These are phyloP conservation scores for Ameiurus melas DNA, from an alignment of 2,113 vertebrate species.

Conservation along the genomic window DNA sequence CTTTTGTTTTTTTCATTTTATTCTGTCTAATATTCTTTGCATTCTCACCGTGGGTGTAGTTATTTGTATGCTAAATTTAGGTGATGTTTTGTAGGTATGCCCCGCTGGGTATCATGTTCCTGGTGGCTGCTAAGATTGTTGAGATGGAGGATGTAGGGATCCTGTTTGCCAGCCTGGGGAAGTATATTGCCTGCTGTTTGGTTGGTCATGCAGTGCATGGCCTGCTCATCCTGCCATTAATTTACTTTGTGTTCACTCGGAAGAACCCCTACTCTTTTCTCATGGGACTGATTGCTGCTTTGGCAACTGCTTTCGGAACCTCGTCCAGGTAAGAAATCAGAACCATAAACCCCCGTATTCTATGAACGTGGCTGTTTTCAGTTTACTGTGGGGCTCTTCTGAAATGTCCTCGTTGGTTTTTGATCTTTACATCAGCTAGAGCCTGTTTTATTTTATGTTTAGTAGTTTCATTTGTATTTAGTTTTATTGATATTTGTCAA, in stretches of 20 bases:
- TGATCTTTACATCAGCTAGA: neutral
- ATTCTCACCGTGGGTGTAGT: neutral
- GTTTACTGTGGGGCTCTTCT: no score
- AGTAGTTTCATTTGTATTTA: neutral
- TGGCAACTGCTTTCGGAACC: conserved; percentile 88
- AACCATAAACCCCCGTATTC: no score
- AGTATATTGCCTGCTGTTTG: conserved; percentile 86
- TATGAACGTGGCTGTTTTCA: no score
- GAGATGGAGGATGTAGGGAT: conserved; percentile 79
- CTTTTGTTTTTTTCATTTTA: neutral
- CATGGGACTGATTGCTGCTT: conserved; percentile 80
- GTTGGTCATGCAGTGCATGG: conserved; percentile 85
- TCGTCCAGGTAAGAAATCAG: conserved; percentile 79
- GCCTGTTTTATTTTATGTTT: neutral
- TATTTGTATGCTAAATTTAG: neutral
- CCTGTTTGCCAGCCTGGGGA: conserved; percentile 83
- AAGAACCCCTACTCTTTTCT: conserved; percentile 88
- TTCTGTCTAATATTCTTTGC: neutral
- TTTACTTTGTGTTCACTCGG: conserved; percentile 83
- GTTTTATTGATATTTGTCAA: neutral
- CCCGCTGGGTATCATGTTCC: conserved; percentile 88
- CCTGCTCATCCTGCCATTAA: conserved; percentile 77
- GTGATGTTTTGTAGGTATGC: conserved; percentile 76
- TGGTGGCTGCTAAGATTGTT: conserved; percentile 86
- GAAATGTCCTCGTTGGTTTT: no score